phyloP scores from a whole-genome alignment of 2,888 invertebrate genomes.

The Lypha dubia region DNA sequence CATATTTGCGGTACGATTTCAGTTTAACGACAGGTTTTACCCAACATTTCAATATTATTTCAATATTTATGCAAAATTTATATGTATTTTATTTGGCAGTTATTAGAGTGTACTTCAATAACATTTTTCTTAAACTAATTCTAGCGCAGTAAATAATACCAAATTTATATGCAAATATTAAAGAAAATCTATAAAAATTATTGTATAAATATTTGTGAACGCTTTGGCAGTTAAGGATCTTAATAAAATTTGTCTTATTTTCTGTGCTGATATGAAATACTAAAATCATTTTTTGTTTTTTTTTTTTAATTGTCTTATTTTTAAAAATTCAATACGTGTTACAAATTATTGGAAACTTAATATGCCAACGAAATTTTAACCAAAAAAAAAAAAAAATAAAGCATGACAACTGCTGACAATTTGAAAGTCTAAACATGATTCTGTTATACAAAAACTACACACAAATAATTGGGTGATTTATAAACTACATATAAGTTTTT shows the following conservation, averaged over 20 bases:
- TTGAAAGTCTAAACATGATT: conserved; percentile 61
- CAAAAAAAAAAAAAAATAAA: not conserved
- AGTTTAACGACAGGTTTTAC: conserved; percentile 31
- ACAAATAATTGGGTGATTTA: conserved; percentile 50
- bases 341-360: conserved; percentile 62
- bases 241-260: not conserved
- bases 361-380: conserved; percentile 20
- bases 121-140: conserved; percentile 26
- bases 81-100: conserved; percentile 13
- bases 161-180: conserved; percentile 42
- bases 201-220: not conserved
- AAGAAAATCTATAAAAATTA: conserved; percentile 31
- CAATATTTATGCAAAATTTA: conserved; percentile 14
- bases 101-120: conserved; percentile 26
- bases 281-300: not conserved
- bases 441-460: conserved; percentile 36
- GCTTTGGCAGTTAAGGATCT: not conserved
- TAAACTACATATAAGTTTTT: conserved; percentile 28
- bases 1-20: conserved; percentile 9
- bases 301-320: not conserved
- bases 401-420: not conserved
- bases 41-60: conserved; percentile 16
- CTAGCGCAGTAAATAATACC: conserved; percentile 34
- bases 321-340: conserved; percentile 63
- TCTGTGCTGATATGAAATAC: not conserved